Evolutionary conservation across 2,797 vertebrate species (phyloP), one percentile per base, ranked within the genome.

Genomic region (Discoglossus pictus): DNA sequence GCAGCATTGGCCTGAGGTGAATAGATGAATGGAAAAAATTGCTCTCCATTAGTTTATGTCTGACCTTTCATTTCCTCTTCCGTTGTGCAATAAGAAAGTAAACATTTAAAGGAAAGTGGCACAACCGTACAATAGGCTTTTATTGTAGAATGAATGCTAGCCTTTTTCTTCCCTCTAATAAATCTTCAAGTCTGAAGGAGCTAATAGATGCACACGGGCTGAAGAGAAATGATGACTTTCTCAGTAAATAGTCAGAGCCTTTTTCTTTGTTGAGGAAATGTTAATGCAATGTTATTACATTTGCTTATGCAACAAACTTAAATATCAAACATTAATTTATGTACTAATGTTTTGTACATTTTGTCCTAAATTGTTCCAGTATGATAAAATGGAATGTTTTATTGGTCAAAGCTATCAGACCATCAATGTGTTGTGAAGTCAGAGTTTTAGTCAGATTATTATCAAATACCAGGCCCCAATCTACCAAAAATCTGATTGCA

Each of bases 71-170:
- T 74, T 90, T 89, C 86, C 84, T 77, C 77, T 75, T 70, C 43
- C 73, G 70, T 83, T 85, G 83, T 83, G 78, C 80, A 85, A 82
- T 34, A 60, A 72, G 70, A 82, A 84, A 77, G 84, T 80, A 85
- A 88, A 86, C 82, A 80, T 78, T 80, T 76, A 75, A 74, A 15
- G 68, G 75, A 78, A 74, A 54, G 75, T 68, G 73, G 73, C 76
- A 53, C 72, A 67, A 21, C 25, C 17, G 42, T 74, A 85, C 84
- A 85, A 83, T 77, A 2, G 16, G 25, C 67, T 63, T 73, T 54
- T 52, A 69, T 83, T 86, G 83, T 79, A 59, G 68, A 20, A 39
- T 3, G 55, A 71, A 31, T 0, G 1, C 21, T 40, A 68, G 55
- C 65, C 61, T 61, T 78, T 27, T 72, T 27, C 35, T 42, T 67